These are phyloP conservation scores for Sinosuthora webbiana DNA, from an alignment of 2,113 vertebrate genomes.

Conservation along the genomic window DNA sequence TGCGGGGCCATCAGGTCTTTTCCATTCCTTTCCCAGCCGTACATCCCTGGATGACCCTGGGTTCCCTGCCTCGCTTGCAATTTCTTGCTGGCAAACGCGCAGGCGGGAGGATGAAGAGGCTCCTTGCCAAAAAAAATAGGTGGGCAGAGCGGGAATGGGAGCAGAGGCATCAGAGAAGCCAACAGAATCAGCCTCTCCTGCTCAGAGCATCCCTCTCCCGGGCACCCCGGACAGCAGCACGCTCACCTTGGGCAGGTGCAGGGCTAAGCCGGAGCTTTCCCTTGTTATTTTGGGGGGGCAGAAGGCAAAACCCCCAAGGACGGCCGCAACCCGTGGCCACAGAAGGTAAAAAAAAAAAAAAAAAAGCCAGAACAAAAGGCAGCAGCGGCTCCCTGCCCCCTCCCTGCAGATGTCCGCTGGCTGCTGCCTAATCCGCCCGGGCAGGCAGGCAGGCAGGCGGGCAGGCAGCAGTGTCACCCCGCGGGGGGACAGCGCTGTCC, in stretches of 20 bases:
- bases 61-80: not conserved
- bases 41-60: not conserved
- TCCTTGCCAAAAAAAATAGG: not conserved
- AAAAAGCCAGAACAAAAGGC: not conserved
- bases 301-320: not conserved
- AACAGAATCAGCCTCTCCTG: not conserved
- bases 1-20: not conserved
- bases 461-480: not conserved
- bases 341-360: not conserved
- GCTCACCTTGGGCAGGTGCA: not conserved
- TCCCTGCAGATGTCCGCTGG: not conserved
- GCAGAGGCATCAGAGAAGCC: not conserved
- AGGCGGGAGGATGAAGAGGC: not conserved
- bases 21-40: not conserved
- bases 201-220: not conserved
- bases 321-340: fast-evolving
- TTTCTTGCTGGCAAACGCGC: not conserved
- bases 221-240: not conserved
- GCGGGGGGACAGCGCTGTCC: not conserved
- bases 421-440: not conserved
- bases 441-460: not conserved
- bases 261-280: not conserved
- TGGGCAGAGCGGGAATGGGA: not conserved
- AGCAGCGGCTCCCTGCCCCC: not conserved
- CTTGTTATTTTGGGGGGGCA: not conserved